These are phyloP conservation scores for Elephas maximus DNA, from an alignment of 2,113 vertebrate genomes.

Conservation along the genomic window DNA sequence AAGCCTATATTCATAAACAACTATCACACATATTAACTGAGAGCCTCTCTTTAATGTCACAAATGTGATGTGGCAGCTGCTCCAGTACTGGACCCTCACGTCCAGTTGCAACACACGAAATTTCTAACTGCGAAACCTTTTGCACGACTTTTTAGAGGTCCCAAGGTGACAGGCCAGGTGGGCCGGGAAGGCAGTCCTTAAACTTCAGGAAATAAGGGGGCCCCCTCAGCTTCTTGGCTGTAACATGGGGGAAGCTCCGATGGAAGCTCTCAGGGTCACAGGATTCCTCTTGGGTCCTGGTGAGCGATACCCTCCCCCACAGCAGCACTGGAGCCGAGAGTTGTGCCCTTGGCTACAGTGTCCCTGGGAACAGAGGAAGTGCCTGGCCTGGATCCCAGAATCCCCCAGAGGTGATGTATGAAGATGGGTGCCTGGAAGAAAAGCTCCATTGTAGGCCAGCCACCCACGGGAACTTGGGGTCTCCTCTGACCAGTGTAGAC, in stretches of 20 bases:
- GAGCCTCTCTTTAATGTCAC: neutral
- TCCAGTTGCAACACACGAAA: neutral
- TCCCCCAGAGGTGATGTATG: neutral
- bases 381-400: neutral
- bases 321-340: neutral
- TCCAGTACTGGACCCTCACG: neutral
- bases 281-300: neutral
- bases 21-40: fast-evolving
- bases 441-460: neutral
- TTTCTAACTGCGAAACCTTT: neutral
- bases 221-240: neutral
- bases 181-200: neutral
- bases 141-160: neutral
- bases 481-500: neutral
- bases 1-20: fast-evolving
- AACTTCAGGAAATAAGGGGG: neutral
- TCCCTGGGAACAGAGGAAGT: neutral
- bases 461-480: neutral
- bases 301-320: fast-evolving
- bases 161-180: neutral
- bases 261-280: neutral
- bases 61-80: fast-evolving
- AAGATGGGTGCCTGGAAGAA: neutral
- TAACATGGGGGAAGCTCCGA: neutral
- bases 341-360: neutral